phyloP scores from a whole-genome alignment of 2,797 vertebrate genomes.

The Pseudochromis fuscus region DNA sequence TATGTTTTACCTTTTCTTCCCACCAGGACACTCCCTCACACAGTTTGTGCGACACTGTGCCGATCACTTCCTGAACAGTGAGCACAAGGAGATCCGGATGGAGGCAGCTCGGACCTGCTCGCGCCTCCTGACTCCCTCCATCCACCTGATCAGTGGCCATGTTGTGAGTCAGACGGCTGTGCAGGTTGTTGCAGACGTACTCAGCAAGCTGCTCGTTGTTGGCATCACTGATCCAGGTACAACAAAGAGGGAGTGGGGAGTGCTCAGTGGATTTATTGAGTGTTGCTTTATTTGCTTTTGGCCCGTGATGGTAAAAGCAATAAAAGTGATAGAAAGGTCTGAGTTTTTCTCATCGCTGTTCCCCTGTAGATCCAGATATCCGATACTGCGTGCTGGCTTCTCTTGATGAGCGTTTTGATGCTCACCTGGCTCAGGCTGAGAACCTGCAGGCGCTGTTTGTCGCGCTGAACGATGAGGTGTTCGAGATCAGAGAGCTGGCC shows the following conservation, averaged over 20 bases:
- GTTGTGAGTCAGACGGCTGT: slow-evolving; percentile 98
- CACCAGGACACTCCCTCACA: slow-evolving; percentile 95
- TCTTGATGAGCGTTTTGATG: slow-evolving; percentile 96
- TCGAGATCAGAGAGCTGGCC: slow-evolving; percentile 97
- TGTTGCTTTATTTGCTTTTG: slow-evolving; percentile 2
- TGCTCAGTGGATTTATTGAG: background rate
- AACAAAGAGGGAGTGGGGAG: background rate
- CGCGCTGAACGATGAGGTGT: slow-evolving; percentile 97
- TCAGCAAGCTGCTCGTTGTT: slow-evolving; percentile 97
- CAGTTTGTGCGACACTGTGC: slow-evolving; percentile 99
- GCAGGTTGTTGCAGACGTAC: slow-evolving; percentile 98
- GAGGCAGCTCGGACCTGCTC: slow-evolving; percentile 97
- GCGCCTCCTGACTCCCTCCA: slow-evolving; percentile 95
- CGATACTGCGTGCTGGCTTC: slow-evolving; percentile 98
- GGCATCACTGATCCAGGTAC: slow-evolving; percentile 98
- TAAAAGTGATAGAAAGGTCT: background rate
- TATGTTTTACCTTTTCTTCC: background rate
- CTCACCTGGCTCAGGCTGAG: slow-evolving; percentile 97
- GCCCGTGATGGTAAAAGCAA: background rate
- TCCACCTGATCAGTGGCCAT: slow-evolving; percentile 95
- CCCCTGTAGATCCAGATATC: slow-evolving; percentile 93
- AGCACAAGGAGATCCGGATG: slow-evolving; percentile 99
- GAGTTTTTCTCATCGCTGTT: slow-evolving; percentile 1
- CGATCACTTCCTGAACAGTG: slow-evolving; percentile 97
- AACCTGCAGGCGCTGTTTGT: slow-evolving; percentile 98